A percentile compares a stretch with the other conserved stretches of the same genome.
Evolutionary conservation across 37 sponge, comb jelly and placozoan species (phyloP).

Genomic region (Agelas oroides): DNA sequence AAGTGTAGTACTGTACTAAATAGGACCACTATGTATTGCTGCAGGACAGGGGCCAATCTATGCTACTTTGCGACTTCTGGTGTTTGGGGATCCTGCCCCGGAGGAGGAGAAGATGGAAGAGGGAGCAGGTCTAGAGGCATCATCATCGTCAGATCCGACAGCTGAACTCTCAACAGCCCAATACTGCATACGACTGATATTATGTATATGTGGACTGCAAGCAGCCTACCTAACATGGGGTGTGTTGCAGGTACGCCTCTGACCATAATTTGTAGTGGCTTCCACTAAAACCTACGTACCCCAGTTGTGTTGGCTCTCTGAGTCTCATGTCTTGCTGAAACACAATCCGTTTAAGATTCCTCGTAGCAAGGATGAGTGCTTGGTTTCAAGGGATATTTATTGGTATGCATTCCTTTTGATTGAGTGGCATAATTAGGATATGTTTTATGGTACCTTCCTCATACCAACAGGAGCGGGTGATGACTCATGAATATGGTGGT

Average conservation of each 20-base stretch:
- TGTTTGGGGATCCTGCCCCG: conserved; percentile 39
- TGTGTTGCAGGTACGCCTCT: conserved; percentile 80
- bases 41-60: conserved; percentile 64
- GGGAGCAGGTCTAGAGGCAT: neutral
- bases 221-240: conserved; percentile 94
- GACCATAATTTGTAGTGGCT: neutral
- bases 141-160: neutral
- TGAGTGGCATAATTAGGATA: too few relatives aligned
- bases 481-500: conserved; percentile 92
- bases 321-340: too few relatives aligned
- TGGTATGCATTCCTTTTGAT: too few relatives aligned
- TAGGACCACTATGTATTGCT: too few relatives aligned
- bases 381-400: too few relatives aligned
- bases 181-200: conserved; percentile 40
- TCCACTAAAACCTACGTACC: too few relatives aligned
- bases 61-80: conserved; percentile 51
- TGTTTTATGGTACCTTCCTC: neutral
- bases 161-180: neutral
- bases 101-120: conserved; percentile 3
- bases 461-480: conserved; percentile 84
- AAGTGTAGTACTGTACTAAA: too few relatives aligned
- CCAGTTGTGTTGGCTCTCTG: too few relatives aligned
- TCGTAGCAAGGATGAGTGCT: too few relatives aligned
- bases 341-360: too few relatives aligned
- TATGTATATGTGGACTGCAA: conserved; percentile 87